Base-by-base conservation (phyloP, 2,888 invertebrate genomes). In the Cheilosia vulpina region DNA sequence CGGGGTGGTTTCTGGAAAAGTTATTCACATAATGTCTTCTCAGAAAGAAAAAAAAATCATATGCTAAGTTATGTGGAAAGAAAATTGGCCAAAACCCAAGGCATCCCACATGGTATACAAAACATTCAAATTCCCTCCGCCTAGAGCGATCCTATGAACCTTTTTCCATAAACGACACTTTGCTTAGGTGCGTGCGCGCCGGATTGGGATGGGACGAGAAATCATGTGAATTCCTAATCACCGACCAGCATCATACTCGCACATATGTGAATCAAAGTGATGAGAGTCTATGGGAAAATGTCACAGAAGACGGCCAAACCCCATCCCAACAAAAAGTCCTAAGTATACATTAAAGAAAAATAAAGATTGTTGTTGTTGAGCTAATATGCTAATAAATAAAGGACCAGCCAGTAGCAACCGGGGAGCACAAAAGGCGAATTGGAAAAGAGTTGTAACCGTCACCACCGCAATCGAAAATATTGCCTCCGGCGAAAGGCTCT, bases 331-430 rank as follows among this genome's bases (percentile, higher is more conserved):
- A 47, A 41, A 21, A 43, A 38, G 75, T 75, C 84, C 84, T 84
- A 84, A 79, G 53, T 80, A 84, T 75, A 84, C 80, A 84, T 31
- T n/a, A 50, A 84, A 79, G 60, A 84, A 84, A 79, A 84, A 79
- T 71, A 84, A 60, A 69, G 75, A 76, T 71, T 84, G 84, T 84
- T 84, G 69, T 75, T 65, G 60, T 80, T 84, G 66, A 75, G 79
- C 84, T 84, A 79, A 84, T 84, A 84, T 84, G 84, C 84, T 80
- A 84, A 84, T 84, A 84, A 84, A 84, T 80, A 84, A 80, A 84
- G 80, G 60, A 63, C 75, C 84, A 53, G 24, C 34, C 17, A 38
- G 53, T 43, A 47, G 50, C 41, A 62, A 27, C 55, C 19, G 31
- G 13, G 27, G 0, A 63, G 15, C 55, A 57, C 63, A 53, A 41